Percentiles rank a stretch among this genome's conserved stretches.
phyloP scores from a whole-genome alignment of 2,113 vertebrate species.

The Proteles cristata region DNA sequence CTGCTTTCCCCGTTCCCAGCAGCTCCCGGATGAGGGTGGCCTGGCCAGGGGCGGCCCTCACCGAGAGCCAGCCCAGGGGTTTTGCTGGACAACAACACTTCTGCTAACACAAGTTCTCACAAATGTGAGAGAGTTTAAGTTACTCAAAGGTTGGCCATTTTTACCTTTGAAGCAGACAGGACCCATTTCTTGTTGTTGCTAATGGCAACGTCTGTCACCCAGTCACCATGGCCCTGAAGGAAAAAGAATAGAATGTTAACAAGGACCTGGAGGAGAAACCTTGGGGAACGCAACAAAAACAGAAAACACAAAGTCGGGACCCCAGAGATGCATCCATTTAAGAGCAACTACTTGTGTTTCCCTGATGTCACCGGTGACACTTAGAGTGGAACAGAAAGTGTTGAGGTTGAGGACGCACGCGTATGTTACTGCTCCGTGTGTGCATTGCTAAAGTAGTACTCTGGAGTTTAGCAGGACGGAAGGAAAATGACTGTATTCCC shows the following conservation, averaged over 20 bases:
- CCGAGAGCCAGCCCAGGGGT: neutral
- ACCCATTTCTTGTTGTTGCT: constrained; percentile 86
- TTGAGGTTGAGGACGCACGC: neutral
- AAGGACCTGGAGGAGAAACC: neutral
- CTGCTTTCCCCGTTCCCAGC: neutral
- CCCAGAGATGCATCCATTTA: neutral
- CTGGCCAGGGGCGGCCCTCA: neutral
- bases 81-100: neutral
- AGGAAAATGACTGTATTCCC: neutral
- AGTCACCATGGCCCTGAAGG: constrained; percentile 88
- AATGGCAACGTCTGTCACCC: constrained; percentile 89
- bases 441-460: neutral
- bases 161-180: constrained; percentile 89
- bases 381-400: neutral
- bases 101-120: neutral
- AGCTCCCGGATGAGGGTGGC: neutral
- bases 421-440: neutral
- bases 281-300: constrained; percentile 9
- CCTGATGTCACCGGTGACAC: neutral
- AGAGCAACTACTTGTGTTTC: neutral
- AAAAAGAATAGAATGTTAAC: constrained; percentile 65
- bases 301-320: neutral
- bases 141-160: neutral
- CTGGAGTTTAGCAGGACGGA: neutral
- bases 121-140: neutral